These are phyloP conservation scores for Coryphaenoides rupestris DNA, from an alignment of 2,113 vertebrate species.

Conservation along the genomic window DNA sequence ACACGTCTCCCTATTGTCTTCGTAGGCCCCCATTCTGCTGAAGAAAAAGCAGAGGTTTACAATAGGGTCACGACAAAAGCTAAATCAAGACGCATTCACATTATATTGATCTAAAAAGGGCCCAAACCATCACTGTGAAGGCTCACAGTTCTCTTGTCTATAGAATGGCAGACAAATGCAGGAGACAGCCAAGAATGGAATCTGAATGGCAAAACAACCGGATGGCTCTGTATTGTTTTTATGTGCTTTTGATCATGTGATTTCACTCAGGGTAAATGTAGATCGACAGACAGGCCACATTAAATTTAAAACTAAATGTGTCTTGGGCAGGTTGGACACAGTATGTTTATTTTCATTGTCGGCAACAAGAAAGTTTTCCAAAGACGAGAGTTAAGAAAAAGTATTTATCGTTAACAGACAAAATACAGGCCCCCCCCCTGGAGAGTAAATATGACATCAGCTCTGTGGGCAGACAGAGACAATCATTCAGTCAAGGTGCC, in stretches of 20 bases:
- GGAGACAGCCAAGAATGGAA: too few relatives aligned
- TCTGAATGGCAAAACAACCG: too few relatives aligned
- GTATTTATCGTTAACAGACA: constrained; percentile 4
- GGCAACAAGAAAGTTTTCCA: background rate
- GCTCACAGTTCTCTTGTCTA: too few relatives aligned
- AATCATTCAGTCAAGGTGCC: constrained; percentile 4
- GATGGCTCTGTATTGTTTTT: too few relatives aligned
- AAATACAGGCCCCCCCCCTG: background rate
- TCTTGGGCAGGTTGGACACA: background rate
- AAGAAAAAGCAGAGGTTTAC: constrained; percentile 10
- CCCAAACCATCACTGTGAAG: too few relatives aligned
- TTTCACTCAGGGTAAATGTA: too few relatives aligned
- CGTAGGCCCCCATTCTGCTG: constrained; percentile 65
- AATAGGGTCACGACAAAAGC: background rate
- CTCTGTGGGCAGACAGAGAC: constrained; percentile 34
- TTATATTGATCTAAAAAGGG: background rate
- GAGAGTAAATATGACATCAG: constrained; percentile 25
- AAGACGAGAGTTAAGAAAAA: background rate
- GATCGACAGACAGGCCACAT: too few relatives aligned
- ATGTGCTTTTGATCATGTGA: too few relatives aligned
- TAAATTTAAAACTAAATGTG: too few relatives aligned
- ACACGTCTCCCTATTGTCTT: constrained; percentile 85
- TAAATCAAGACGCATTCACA: background rate
- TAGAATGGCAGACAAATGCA: too few relatives aligned
- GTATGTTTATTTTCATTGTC: background rate